Conservation (phyloP, 2,888 invertebrate species). For the Drosophila phalerata region DNA sequence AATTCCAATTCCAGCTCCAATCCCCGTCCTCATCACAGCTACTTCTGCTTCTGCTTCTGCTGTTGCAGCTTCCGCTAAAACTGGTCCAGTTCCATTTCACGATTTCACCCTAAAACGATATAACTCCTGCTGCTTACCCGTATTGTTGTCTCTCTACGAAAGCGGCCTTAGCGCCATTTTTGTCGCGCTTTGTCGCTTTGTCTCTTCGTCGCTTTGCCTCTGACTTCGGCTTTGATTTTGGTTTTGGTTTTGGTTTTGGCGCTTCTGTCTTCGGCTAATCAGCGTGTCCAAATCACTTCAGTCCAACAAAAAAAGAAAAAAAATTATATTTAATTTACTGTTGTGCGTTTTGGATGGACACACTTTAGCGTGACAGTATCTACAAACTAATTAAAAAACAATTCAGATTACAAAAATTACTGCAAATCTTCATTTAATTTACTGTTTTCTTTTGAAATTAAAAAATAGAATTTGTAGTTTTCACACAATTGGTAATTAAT, state of each 20-base stretch:
- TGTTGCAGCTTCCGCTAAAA: slow-evolving; percentile 82
- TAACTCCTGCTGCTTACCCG: slow-evolving; percentile 53
- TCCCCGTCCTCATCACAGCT: slow-evolving; percentile 48
- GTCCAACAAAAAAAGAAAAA: slow-evolving; percentile 15
- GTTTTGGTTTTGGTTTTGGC: slow-evolving; percentile 56
- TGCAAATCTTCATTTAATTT: too few species aligned
- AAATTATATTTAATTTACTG: slow-evolving; percentile 69
- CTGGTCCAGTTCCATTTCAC: slow-evolving; percentile 81
- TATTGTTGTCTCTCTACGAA: slow-evolving; percentile 42
- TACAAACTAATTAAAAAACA: not conserved
- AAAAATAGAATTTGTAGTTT: too few species aligned
- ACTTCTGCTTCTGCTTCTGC: slow-evolving; percentile 48
- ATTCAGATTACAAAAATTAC: not conserved
- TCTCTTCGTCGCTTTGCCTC: slow-evolving; percentile 53
- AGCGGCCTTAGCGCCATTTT: slow-evolving; percentile 81
- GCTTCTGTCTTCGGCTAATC: slow-evolving; percentile 64
- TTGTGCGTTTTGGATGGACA: slow-evolving; percentile 34
- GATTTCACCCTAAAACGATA: slow-evolving; percentile 76
- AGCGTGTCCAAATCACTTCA: slow-evolving; percentile 52
- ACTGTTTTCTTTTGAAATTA: too few species aligned
- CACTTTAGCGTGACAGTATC: slow-evolving; percentile 3
- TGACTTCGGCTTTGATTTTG: not conserved
- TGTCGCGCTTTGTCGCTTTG: slow-evolving; percentile 66
- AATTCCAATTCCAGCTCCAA: slow-evolving; percentile 29
- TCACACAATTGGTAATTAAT: too few species aligned